Evolutionary conservation across 2,113 vertebrate species (phyloP), one percentile per base, ranked within the genome.

Genomic region (Ictalurus furcatus): DNA sequence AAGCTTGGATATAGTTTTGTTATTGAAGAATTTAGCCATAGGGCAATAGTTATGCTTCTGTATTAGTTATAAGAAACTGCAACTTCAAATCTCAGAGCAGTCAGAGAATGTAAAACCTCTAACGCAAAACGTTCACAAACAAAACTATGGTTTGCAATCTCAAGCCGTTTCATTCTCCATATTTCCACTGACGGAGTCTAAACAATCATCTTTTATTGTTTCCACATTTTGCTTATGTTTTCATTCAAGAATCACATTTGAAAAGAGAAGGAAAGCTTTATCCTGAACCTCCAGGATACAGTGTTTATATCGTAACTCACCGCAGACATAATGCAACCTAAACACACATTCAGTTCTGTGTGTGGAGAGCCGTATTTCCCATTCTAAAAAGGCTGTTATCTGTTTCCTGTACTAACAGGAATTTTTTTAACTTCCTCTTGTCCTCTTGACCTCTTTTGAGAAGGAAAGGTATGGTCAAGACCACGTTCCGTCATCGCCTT

Each of bases 271-370:
- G 28, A 79, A 34, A 23, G 73, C 74, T 89, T 85, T 54, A 89
- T n/a, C 9, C 58, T 40, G 48, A 65, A 78, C 59, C 83, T 89
- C 82, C 83, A 63, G 44, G 61, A 67, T 80, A 58, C 84, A 56
- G 76, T 85, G 88, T 89, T 89, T 89, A 89, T 37, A 85, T 80
- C 84, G 63, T 85, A 89, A 80, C 73, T 79, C 73, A 89, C 59
- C 73, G 11, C 83, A 88, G 87, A 69, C 87, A 88, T 88, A 88
- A 82, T 69, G 79, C 87, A 89, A 85, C 84, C 85, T 85, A 85
- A 89, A 79, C 84, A 85, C 81, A 54, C 74, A 63, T 89, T 80
- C 52, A 54, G 54, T 40, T 21, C 73, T 85, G 25, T 25, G 13
- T 6, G 11, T 63, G 48, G 44, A 63, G 37, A 56, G 87, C 63